phyloP scores from a whole-genome alignment of 35 echinoderm and acorn worm species.

The Diadema setosum region DNA sequence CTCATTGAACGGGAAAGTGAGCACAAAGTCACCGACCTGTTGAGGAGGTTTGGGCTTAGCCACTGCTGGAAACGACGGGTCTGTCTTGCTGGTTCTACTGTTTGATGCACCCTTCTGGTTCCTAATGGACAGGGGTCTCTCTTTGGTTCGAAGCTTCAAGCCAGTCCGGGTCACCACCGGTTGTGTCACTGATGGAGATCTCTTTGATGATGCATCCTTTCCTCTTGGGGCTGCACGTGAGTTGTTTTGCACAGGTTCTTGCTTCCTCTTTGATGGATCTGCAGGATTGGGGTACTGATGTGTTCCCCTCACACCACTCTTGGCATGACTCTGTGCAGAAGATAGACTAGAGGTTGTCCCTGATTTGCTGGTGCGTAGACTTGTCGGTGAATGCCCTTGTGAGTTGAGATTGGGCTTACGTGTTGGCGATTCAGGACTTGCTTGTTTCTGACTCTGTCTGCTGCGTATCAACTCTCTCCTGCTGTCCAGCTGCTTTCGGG shows the following conservation, averaged over 20 bases:
- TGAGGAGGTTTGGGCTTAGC: neutral
- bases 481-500: slow-evolving; percentile 32
- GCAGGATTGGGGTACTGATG: neutral
- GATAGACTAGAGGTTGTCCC: neutral
- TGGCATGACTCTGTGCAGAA: neutral
- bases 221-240: neutral
- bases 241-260: neutral
- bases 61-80: neutral
- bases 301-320: neutral
- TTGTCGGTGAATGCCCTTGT: neutral
- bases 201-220: neutral
- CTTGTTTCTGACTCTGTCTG: slow-evolving; percentile 17
- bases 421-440: neutral
- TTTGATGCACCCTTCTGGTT: neutral
- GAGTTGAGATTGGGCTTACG: neutral
- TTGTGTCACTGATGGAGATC: neutral
- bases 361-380: neutral
- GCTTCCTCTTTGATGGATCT: neutral
- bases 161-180: neutral
- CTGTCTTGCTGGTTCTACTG: neutral
- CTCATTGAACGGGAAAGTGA: slow-evolving; percentile 82
- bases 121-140: neutral
- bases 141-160: neutral
- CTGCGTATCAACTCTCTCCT: slow-evolving; percentile 45
- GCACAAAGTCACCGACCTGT: slow-evolving; percentile 66